phyloP scores from a whole-genome alignment of 2,888 invertebrate species.

The Clistopyga incitator region DNA sequence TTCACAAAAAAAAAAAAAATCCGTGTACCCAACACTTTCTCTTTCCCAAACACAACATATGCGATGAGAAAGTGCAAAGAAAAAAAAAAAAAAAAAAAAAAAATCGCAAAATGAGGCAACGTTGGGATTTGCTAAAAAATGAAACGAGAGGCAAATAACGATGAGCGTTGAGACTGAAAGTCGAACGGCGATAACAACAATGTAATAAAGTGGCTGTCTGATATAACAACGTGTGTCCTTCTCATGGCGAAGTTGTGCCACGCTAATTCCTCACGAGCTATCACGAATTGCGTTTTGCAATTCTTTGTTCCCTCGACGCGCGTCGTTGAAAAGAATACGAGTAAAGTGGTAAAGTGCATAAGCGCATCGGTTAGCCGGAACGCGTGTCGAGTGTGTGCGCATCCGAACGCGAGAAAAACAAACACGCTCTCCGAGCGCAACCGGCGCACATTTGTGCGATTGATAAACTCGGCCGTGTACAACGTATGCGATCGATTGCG shows the following conservation, averaged over 20 bases:
- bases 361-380: slow-evolving; percentile 41
- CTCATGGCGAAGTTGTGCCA: slow-evolving; percentile 30
- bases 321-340: slow-evolving; percentile 46
- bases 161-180: not conserved
- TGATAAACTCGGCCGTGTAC: slow-evolving; percentile 28
- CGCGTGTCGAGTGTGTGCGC: slow-evolving; percentile 34
- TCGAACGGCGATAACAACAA: slow-evolving; percentile 7
- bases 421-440: slow-evolving; percentile 5
- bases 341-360: slow-evolving; percentile 50
- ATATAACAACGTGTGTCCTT: slow-evolving; percentile 21
- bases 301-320: slow-evolving; percentile 58
- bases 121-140: not conserved
- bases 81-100: too few relatives aligned
- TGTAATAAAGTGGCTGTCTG: not conserved
- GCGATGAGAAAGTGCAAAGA: not conserved
- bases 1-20: too few relatives aligned
- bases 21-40: too few relatives aligned
- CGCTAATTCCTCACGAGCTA: slow-evolving; percentile 48
- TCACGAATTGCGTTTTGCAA: slow-evolving; percentile 59
- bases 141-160: not conserved
- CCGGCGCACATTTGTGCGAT: slow-evolving; percentile 24
- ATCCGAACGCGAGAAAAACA: slow-evolving; percentile 33
- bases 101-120: not conserved
- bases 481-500: slow-evolving; percentile 18
- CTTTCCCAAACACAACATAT: not conserved